Evolutionary conservation across 2,888 invertebrate genomes (phyloP).

Genomic region (Calephelis perditalis): DNA sequence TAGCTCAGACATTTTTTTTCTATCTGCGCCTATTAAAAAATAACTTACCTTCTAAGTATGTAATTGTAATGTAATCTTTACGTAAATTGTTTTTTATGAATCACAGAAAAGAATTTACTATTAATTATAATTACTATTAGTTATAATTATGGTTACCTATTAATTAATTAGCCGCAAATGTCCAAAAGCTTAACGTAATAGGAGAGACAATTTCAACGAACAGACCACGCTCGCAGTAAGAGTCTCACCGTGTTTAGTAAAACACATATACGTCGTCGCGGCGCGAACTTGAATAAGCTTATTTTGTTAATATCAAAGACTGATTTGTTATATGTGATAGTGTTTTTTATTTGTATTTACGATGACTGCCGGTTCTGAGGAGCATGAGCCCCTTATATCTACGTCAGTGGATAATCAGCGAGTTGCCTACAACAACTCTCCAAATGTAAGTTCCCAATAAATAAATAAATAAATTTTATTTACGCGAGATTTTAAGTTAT

Average conservation of each 20-base stretch:
- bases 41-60: no score
- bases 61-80: no score
- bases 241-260: constrained; percentile 7
- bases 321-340: constrained; percentile 32
- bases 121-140: not conserved
- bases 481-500: no score
- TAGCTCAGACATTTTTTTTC: no score
- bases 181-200: not conserved
- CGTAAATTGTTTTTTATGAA: not conserved
- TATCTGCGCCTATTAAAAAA: no score
- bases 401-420: constrained; percentile 66
- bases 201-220: constrained; percentile 1
- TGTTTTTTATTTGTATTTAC: constrained; percentile 34
- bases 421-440: constrained; percentile 56
- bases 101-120: not conserved
- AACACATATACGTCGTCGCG: not conserved
- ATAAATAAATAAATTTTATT: no score
- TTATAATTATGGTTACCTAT: not conserved
- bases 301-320: constrained; percentile 4
- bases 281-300: not conserved
- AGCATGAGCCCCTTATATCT: constrained; percentile 70
- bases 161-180: not conserved
- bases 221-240: constrained; percentile 2
- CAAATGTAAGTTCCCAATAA: constrained; percentile 45
- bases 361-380: constrained; percentile 69